Conservation (phyloP, 2,888 invertebrate genomes). For the Prionchulus punctatus region DNA sequence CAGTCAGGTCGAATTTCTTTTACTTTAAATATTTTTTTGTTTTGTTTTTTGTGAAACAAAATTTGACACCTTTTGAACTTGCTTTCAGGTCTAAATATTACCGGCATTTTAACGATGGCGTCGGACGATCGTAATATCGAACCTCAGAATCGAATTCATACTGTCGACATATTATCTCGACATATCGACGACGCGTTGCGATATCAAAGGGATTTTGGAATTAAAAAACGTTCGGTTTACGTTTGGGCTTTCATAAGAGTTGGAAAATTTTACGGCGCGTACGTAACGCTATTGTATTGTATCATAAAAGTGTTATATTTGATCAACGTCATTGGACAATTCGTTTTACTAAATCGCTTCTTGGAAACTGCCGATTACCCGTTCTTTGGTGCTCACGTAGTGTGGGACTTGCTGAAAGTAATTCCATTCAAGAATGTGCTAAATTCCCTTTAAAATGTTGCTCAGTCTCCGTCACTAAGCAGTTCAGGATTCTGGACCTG, state of each 20-base stretch:
- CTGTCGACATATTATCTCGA: slow-evolving; percentile 38
- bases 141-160: slow-evolving; percentile 36
- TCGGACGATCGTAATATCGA: slow-evolving; percentile 34
- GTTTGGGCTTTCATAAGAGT: slow-evolving; percentile 18
- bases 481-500: not conserved
- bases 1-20: too few species aligned
- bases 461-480: not conserved
- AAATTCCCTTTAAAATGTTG: too few species aligned
- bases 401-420: slow-evolving; percentile 35
- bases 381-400: slow-evolving; percentile 36
- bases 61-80: not conserved
- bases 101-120: slow-evolving; percentile 29
- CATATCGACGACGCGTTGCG: slow-evolving; percentile 39
- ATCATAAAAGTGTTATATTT: slow-evolving; percentile 36
- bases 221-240: slow-evolving; percentile 19
- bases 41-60: not conserved
- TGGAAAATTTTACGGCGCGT: slow-evolving; percentile 38
- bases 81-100: slow-evolving; percentile 35
- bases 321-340: slow-evolving; percentile 36
- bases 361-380: slow-evolving; percentile 34
- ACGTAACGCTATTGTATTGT: slow-evolving; percentile 36
- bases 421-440: too few species aligned
- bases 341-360: slow-evolving; percentile 38
- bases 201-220: slow-evolving; percentile 29
- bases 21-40: too few species aligned